Conservation (phyloP, 2,113 vertebrate genomes). For the Sturnira hondurensis region DNA sequence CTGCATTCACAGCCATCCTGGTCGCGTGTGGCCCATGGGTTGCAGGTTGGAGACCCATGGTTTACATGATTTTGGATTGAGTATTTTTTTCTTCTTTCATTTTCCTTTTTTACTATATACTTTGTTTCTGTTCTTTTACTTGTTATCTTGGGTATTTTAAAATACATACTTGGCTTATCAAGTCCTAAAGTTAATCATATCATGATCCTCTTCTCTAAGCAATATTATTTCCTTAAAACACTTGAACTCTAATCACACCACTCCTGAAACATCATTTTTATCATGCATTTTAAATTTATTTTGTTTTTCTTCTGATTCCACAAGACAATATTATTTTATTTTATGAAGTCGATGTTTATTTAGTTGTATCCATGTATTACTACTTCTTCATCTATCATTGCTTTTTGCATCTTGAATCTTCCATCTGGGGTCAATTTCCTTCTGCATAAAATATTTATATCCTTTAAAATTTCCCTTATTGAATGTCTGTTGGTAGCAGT, state of each 20-base stretch:
- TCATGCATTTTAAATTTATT: not conserved
- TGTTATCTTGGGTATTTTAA: not conserved
- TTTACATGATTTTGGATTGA: too few relatives aligned
- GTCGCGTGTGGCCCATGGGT: too few relatives aligned
- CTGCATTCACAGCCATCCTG: too few relatives aligned
- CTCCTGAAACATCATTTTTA: not conserved
- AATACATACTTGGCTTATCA: not conserved
- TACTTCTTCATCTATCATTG: not conserved
- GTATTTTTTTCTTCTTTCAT: not conserved
- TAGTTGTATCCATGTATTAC: not conserved
- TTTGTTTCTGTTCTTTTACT: not conserved
- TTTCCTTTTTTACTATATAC: not conserved
- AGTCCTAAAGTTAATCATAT: not conserved
- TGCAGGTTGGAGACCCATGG: too few relatives aligned
- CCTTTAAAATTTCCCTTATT: not conserved
- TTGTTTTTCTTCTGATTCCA: not conserved
- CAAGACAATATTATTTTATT: not conserved
- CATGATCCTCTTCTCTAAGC: not conserved
- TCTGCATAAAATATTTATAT: not conserved
- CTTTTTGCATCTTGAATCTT: not conserved
- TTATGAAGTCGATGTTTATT: not conserved
- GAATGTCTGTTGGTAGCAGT: not conserved
- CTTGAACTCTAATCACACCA: not conserved
- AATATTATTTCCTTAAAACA: not conserved
- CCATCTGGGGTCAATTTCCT: not conserved